These are phyloP conservation scores for Mesitornis unicolor DNA, from an alignment of 2,113 vertebrate genomes.

Conservation along the genomic window DNA sequence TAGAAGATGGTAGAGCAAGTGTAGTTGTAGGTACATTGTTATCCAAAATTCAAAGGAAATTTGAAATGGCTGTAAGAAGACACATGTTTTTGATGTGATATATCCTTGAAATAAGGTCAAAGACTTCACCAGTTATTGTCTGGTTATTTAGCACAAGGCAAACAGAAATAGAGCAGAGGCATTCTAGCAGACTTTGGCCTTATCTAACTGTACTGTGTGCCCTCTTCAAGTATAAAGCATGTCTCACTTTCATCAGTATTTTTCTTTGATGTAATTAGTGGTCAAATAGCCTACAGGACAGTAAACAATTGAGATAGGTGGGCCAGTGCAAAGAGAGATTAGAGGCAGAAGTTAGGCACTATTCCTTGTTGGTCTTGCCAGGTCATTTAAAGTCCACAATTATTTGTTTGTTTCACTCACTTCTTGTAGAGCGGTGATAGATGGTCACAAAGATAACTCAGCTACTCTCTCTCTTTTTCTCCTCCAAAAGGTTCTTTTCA, in stretches of 20 bases:
- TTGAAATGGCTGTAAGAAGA: background rate
- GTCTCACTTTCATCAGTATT: slow-evolving; percentile 82
- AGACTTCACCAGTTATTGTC: slow-evolving; percentile 57
- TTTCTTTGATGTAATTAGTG: slow-evolving; percentile 84
- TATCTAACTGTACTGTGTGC: slow-evolving; percentile 83
- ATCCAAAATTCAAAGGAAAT: background rate
- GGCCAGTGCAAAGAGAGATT: slow-evolving; percentile 76
- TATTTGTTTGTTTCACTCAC: slow-evolving; percentile 78
- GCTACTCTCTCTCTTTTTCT: slow-evolving; percentile 26
- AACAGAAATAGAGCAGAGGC: slow-evolving; percentile 68
- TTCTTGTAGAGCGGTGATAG: slow-evolving; percentile 74
- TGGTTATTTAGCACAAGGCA: slow-evolving; percentile 70
- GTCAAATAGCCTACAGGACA: slow-evolving; percentile 74
- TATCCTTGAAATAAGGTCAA: slow-evolving; percentile 54
- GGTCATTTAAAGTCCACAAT: slow-evolving; percentile 81
- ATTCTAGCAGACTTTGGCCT: slow-evolving; percentile 71
- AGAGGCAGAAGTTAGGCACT: slow-evolving; percentile 69
- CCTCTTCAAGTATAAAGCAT: slow-evolving; percentile 76
- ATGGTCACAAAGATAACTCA: slow-evolving; percentile 81
- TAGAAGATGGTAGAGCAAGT: background rate
- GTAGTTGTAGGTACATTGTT: background rate
- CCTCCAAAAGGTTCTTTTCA: slow-evolving; percentile 90
- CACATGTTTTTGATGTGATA: slow-evolving; percentile 1
- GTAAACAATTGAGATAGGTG: slow-evolving; percentile 78
- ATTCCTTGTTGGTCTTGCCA: slow-evolving; percentile 77